Percentiles rank a stretch among this genome's conserved stretches.
phyloP scores from a whole-genome alignment of 2,113 vertebrate species.

The Otis tarda region DNA sequence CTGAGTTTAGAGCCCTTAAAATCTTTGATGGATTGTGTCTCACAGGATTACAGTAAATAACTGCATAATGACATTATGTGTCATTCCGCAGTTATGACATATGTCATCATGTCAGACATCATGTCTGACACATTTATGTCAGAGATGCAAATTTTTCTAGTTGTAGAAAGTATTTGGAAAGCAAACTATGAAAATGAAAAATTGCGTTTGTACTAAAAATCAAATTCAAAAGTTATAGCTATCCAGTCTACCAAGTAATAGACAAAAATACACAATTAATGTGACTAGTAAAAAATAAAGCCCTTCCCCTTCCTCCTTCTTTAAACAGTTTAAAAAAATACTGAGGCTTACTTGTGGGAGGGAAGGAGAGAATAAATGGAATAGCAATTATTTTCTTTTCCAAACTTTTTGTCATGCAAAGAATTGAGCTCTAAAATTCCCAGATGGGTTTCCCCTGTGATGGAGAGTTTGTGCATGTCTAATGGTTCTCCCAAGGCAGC shows the following conservation, averaged over 20 bases:
- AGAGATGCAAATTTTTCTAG: not conserved
- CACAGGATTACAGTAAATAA: not conserved
- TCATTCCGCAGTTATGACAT: too few relatives aligned
- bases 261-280: not conserved
- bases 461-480: fast-evolving
- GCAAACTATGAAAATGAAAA: not conserved
- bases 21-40: not conserved
- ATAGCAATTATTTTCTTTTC: not conserved
- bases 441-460: not conserved
- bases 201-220: not conserved
- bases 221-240: not conserved
- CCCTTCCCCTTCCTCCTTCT: not conserved
- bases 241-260: not conserved
- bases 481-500: not conserved
- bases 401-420: not conserved
- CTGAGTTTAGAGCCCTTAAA: not conserved
- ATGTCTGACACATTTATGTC: not conserved
- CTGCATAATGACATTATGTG: not conserved
- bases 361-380: not conserved
- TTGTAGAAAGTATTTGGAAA: not conserved
- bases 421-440: not conserved
- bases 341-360: not conserved
- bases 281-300: not conserved
- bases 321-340: not conserved
- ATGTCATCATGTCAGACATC: too few relatives aligned